Base-by-base conservation (phyloP, 2,888 invertebrate species). In the Habroteleia sp. region DNA sequence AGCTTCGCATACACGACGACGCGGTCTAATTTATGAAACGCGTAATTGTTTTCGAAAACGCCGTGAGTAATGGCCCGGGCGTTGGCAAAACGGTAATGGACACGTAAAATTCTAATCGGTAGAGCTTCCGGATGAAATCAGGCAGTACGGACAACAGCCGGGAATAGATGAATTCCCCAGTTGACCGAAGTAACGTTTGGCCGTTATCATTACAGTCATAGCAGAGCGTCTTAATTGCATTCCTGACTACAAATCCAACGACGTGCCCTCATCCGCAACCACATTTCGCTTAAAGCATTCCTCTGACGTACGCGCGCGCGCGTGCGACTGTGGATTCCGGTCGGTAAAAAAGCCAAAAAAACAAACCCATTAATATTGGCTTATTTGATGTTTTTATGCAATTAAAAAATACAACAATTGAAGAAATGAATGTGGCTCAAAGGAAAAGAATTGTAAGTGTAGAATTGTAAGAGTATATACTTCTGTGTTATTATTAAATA, bases 221-320 rank as follows among this genome's bases (percentile, higher is more conserved):
- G 76, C 76, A 44, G 76, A 80, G 80, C 78, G 65, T 80, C 79
- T 81, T 81, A 81, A 82, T 81, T 80, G 79, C 80, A 79, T 79
- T 79, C 78, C 78, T 31, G 10, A 11, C 39, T 56, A 52, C 37
- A 68, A 74, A 63, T 66, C 54, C 52, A 39, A 39, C 52, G 39
- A 46, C 42, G 25, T 33, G 46, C 48, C 27, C 56, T 16, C 33
- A 31, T 37, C 46, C 52, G 60, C 35, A 48, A 58, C 58, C 52
- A 27, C 63, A 50, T 42, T 54, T 33, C 41, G 14, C 46, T 33
- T 44, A 37, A 41, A 41, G 56, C 58, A 73, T 73, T 58, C 65
- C 73, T 25, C 41, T 11, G 54, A 37, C 10, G 41, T 16, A 25
- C 50, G 58, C 50, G 33, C 20, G 60, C 42, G 31, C 52, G 41